A percentile compares a stretch with the other conserved stretches of the same genome.
phyloP scores from a whole-genome alignment of 2,888 invertebrate genomes.

The Drosophila multiciliata region DNA sequence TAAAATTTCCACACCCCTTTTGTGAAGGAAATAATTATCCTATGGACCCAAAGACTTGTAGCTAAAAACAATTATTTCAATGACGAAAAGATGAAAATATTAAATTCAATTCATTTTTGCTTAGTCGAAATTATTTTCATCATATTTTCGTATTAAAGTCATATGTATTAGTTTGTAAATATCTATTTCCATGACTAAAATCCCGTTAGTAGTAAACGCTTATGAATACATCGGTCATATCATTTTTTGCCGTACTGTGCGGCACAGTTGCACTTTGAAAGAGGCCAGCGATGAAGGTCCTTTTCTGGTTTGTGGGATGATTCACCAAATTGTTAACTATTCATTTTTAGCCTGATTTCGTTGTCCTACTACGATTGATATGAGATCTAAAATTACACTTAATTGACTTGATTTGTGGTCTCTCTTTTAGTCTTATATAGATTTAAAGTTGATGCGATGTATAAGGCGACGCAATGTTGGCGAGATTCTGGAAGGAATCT shows the following conservation, averaged over 20 bases:
- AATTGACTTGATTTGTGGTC: slow-evolving; percentile 22
- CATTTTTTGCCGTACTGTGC: slow-evolving; percentile 45
- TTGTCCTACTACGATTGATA: not conserved
- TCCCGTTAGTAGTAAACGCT: slow-evolving; percentile 20
- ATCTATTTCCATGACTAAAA: slow-evolving; percentile 27
- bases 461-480: slow-evolving; percentile 47
- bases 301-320: slow-evolving; percentile 32
- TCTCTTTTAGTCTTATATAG: too few species aligned
- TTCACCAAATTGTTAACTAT: not conserved
- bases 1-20: too few species aligned
- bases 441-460: slow-evolving; percentile 26
- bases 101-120: not conserved
- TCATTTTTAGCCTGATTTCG: not conserved
- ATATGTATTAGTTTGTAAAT: not conserved
- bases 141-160: not conserved
- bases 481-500: slow-evolving; percentile 33
- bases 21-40: not conserved
- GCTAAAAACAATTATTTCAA: not conserved
- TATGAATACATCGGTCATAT: slow-evolving; percentile 50
- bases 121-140: not conserved
- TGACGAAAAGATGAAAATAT: not conserved
- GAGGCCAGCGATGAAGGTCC: slow-evolving; percentile 19
- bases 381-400: not conserved
- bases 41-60: not conserved
- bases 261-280: slow-evolving; percentile 38